Evolutionary conservation across 2,888 invertebrate genomes (phyloP).

Genomic region (Melinopterus prodromus): DNA sequence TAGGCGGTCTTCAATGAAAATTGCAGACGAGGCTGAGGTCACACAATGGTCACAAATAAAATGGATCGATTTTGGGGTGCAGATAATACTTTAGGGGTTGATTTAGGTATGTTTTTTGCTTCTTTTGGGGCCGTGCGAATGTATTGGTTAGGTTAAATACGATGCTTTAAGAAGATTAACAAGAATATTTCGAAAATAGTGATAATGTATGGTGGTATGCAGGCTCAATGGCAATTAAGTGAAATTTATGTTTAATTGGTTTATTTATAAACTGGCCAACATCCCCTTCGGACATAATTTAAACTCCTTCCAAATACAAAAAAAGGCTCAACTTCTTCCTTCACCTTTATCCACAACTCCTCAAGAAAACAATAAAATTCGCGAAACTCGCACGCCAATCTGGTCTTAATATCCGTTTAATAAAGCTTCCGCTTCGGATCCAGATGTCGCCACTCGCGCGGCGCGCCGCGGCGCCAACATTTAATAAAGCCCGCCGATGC

Average conservation of each 20-base stretch:
- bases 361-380: background rate
- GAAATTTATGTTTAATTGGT: too few relatives aligned
- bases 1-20: background rate
- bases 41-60: background rate
- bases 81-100: background rate
- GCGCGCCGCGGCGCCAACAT: constrained; percentile 15
- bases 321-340: too few relatives aligned
- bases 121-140: background rate
- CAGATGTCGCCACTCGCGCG: constrained; percentile 18
- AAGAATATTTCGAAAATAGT: background rate
- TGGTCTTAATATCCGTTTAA: constrained; percentile 9
- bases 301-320: too few relatives aligned
- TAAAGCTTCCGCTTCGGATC: constrained; percentile 21
- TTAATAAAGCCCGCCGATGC: constrained; percentile 21
- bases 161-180: background rate
- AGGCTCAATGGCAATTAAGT: too few relatives aligned
- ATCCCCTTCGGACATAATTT: too few relatives aligned
- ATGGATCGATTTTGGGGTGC: background rate
- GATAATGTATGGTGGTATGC: too few relatives aligned
- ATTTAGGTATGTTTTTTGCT: background rate
- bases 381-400: background rate
- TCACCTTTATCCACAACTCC: background rate
- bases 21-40: background rate
- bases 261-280: too few relatives aligned
- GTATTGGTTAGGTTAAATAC: background rate